phyloP scores from a whole-genome alignment of 2,888 invertebrate species.

The Epistrophella euchroma region DNA sequence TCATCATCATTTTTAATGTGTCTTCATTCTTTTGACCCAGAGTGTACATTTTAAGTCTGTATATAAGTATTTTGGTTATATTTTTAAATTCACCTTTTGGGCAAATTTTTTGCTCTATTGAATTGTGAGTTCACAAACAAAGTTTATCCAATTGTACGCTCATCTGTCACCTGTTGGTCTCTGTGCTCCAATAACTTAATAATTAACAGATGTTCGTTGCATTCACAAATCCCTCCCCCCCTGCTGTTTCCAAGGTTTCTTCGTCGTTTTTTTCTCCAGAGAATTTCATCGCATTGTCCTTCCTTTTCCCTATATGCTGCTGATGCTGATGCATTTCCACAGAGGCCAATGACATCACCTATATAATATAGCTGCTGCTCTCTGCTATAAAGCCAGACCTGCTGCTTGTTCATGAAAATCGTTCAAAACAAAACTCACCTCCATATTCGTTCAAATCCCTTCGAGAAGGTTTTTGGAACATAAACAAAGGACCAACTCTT shows the following conservation, averaged over 20 bases:
- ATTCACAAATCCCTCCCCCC: conserved; percentile 4
- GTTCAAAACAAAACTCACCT: conserved; percentile 42
- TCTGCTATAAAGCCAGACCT: conserved; percentile 5
- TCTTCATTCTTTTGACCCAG: not conserved
- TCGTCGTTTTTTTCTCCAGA: not conserved
- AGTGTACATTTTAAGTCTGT: not conserved
- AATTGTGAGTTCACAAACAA: conserved; percentile 16
- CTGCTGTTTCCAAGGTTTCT: conserved; percentile 21
- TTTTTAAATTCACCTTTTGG: not conserved
- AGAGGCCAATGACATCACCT: conserved; percentile 46
- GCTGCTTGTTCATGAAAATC: conserved; percentile 5
- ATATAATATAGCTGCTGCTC: not conserved
- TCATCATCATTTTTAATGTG: not conserved
- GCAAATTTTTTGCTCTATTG: conserved; percentile 23
- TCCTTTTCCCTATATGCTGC: not conserved
- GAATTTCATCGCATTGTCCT: conserved; percentile 8
- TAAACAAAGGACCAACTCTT: conserved; percentile 56
- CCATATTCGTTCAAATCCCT: not conserved
- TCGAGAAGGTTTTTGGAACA: conserved; percentile 16
- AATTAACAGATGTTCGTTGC: conserved; percentile 66
- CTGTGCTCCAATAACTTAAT: conserved; percentile 63
- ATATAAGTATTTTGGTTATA: not conserved
- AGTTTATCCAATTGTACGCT: conserved; percentile 39
- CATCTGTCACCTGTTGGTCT: conserved; percentile 64
- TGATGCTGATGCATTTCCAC: not conserved